Conservation (phyloP, 2,113 vertebrate species). For the Apodemus sylvaticus region DNA sequence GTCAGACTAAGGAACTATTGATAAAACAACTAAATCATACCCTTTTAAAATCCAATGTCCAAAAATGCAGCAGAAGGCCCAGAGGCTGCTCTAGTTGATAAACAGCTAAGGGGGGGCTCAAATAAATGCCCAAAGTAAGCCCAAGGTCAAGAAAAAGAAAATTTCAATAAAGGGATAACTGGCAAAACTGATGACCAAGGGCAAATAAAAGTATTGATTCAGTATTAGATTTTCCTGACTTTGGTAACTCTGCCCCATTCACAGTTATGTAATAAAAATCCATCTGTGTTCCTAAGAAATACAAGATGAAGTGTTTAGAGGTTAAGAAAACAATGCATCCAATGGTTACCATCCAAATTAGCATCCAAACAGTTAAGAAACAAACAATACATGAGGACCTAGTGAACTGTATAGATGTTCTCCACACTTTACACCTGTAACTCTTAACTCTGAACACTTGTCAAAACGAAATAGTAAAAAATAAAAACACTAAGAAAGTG, state of each 20-base stretch:
- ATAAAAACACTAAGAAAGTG: neutral
- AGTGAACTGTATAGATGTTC: neutral
- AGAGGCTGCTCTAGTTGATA: constrained; percentile 24
- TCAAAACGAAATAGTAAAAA: constrained; percentile 43
- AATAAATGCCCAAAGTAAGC: neutral
- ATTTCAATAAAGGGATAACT: constrained; percentile 15
- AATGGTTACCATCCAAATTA: neutral
- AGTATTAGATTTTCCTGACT: constrained; percentile 18
- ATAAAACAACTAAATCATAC: neutral
- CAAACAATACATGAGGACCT: constrained; percentile 27
- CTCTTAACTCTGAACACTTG: neutral
- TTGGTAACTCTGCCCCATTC: neutral
- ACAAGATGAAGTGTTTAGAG: neutral
- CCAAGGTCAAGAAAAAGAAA: constrained; percentile 38
- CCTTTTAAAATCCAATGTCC: constrained; percentile 14
- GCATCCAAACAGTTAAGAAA: neutral
- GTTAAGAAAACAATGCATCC: neutral
- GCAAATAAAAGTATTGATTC: neutral
- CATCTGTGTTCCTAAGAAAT: neutral
- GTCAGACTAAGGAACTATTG: neutral
- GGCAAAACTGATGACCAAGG: neutral
- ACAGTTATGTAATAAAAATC: neutral
- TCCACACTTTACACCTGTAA: neutral
- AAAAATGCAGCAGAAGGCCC: neutral
- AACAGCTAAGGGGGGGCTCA: neutral